A percentile compares a stretch with the other conserved stretches of the same genome.
Evolutionary conservation across 2,888 invertebrate species (phyloP).

Genomic region (Drosophila kanekoi): DNA sequence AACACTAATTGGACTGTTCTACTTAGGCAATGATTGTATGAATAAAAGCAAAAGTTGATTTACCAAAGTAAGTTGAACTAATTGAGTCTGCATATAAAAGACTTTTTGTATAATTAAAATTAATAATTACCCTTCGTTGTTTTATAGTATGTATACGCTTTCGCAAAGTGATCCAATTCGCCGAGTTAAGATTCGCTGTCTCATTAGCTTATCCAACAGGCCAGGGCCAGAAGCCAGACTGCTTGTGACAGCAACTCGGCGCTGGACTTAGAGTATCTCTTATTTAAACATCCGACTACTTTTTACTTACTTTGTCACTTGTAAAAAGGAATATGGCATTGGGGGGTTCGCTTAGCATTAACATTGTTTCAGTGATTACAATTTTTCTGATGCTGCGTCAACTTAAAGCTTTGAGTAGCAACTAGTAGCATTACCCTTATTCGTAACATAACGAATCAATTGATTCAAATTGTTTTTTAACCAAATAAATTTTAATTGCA

Average conservation of each 20-base stretch:
- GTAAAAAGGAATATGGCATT: no score
- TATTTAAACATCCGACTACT: no score
- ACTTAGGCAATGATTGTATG: not conserved
- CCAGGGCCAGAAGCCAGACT: no score
- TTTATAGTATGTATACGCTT: not conserved
- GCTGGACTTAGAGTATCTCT: no score
- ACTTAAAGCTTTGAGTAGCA: no score
- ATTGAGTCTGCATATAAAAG: not conserved
- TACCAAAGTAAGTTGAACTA: not conserved
- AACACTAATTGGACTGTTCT: constrained; percentile 32
- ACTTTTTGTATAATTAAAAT: not conserved
- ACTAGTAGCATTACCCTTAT: constrained; percentile 2
- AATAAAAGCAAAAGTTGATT: not conserved
- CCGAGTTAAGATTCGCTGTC: not conserved
- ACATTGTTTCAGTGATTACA: no score
- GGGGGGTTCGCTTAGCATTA: no score
- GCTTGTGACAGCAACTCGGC: no score
- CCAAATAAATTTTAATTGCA: constrained; percentile 16
- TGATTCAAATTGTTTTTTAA: constrained; percentile 19
- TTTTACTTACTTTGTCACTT: no score
- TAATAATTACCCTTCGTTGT: not conserved
- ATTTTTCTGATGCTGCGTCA: no score
- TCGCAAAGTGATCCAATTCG: not conserved
- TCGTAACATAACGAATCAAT: constrained; percentile 30
- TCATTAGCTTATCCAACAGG: no score